Conservation (phyloP, 2,113 vertebrate genomes). For the Apteryx mantelli region DNA sequence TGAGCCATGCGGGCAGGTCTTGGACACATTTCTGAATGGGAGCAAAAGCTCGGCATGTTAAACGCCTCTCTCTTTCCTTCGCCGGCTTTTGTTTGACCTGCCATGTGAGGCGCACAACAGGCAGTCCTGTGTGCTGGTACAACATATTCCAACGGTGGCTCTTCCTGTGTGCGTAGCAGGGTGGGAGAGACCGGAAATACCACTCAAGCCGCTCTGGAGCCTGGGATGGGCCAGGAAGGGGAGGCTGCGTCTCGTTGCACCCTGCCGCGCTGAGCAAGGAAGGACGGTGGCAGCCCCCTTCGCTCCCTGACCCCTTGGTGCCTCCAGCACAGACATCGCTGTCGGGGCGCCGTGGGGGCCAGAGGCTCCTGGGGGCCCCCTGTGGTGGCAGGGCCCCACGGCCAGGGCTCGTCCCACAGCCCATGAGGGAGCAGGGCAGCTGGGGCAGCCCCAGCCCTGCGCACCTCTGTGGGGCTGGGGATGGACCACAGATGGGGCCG, state of each 20-base stretch:
- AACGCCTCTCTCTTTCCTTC: neutral
- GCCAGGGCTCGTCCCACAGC: rapidly evolving
- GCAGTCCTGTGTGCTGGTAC: neutral
- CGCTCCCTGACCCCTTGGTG: too few species aligned
- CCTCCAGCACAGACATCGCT: neutral
- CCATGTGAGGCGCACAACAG: neutral
- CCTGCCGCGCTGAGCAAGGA: rapidly evolving
- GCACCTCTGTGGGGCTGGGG: too few species aligned
- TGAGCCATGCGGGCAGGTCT: neutral
- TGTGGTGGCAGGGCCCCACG: neutral
- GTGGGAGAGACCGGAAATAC: neutral
- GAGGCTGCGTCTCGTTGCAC: rapidly evolving
- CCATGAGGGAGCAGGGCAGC: neutral
- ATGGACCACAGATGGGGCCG: too few species aligned
- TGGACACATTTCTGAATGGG: neutral
- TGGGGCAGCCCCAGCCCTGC: neutral
- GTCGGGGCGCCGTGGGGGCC: rapidly evolving
- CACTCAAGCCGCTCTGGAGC: neutral
- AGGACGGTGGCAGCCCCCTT: too few species aligned
- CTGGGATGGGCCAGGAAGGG: neutral
- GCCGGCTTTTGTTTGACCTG: neutral
- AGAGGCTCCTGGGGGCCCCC: neutral
- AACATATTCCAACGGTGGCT: neutral
- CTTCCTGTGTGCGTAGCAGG: neutral
- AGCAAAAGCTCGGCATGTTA: neutral